Base-by-base conservation (phyloP, 2,113 vertebrate genomes). In the Solea senegalensis region DNA sequence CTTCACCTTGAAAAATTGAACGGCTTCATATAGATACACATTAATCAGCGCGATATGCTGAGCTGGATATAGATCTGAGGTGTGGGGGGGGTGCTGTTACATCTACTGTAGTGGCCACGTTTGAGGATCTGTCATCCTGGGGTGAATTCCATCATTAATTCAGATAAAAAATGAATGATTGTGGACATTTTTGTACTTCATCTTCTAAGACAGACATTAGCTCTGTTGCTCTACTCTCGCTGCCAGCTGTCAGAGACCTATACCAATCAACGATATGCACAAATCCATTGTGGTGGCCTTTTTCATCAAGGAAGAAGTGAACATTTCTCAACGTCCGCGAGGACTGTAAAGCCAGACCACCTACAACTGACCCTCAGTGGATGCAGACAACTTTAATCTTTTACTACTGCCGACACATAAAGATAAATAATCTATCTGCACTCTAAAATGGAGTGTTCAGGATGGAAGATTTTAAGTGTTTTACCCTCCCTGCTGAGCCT, bases 401-500 rank as follows among this genome's bases (percentile, higher is more conserved):
- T 89, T 88, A 92, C 81, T 69, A 70, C 77, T 52, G 54, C 74
- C 27, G 58, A 77, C 85, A 77, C 81, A 80, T 86, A 85, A 88
- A 92, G 83, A 92, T 90, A 89, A 81, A 78, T 54, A 77, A 88
- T 76, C 76, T 72, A 62, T 75, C 74, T 69, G 76, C 14, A 75
- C 64, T 63, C 65, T 71, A 68, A 91, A 84, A 76, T 81, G 64
- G 72, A 88, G 71, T 52, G 64, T 70, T 83, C 57, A 70, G 62
- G 59, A 64, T 39, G 39, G 79, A 88, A 84, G 83, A 86, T 91
- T 90, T 88, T 88, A 85, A 66, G 81, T 81, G 74, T 82, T 89
- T 78, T 62, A 58, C 65, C 28, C 67, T 83, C 65, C 52, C 77
- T 73, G 59, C 69, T 62, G 58, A 72, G 81, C 48, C 60, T 65